Percentiles rank a stretch among this genome's conserved stretches.
Evolutionary conservation across 2,888 invertebrate species (phyloP).

Genomic region (Druceiella hillmani): DNA sequence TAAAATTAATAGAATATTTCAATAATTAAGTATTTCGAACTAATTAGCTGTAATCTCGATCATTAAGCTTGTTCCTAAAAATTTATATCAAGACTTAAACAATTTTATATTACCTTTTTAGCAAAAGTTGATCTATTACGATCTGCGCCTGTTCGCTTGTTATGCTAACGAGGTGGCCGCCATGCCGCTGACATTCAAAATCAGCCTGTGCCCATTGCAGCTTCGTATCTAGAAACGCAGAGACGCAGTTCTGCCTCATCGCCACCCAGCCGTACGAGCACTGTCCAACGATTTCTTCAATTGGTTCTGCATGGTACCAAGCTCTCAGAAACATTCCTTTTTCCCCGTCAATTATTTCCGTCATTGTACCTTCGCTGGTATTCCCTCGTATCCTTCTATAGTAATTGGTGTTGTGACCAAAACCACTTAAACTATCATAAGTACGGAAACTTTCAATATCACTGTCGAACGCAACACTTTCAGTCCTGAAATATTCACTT

Average conservation of each 20-base stretch:
- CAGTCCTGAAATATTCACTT: too few relatives aligned
- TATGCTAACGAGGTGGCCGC: constrained; percentile 65
- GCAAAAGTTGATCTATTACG: constrained; percentile 57
- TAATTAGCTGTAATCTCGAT: too few relatives aligned
- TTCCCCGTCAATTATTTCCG: neutral
- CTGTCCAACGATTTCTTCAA: constrained; percentile 56
- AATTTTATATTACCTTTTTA: constrained; percentile 65
- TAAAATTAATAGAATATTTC: too few relatives aligned
- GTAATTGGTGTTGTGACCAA: neutral
- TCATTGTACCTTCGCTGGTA: neutral
- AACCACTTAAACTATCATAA: neutral
- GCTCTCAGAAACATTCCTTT: constrained; percentile 53
- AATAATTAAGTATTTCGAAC: too few relatives aligned
- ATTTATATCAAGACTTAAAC: too few relatives aligned
- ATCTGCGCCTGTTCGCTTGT: constrained; percentile 58
- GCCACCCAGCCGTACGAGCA: constrained; percentile 70
- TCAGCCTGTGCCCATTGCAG: constrained; percentile 65
- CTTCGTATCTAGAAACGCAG: constrained; percentile 52
- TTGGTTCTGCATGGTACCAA: constrained; percentile 58
- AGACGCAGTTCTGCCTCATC: constrained; percentile 60
- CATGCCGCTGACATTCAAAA: constrained; percentile 55
- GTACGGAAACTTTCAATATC: too few relatives aligned
- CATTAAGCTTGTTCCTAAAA: too few relatives aligned
- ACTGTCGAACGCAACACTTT: constrained; percentile 40
- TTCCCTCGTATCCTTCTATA: neutral